A percentile compares a stretch with the other conserved stretches of the same genome.
Evolutionary conservation across 1,140 invertebrate genomes (phyloP).

Genomic region (Drosophila nannoptera): DNA sequence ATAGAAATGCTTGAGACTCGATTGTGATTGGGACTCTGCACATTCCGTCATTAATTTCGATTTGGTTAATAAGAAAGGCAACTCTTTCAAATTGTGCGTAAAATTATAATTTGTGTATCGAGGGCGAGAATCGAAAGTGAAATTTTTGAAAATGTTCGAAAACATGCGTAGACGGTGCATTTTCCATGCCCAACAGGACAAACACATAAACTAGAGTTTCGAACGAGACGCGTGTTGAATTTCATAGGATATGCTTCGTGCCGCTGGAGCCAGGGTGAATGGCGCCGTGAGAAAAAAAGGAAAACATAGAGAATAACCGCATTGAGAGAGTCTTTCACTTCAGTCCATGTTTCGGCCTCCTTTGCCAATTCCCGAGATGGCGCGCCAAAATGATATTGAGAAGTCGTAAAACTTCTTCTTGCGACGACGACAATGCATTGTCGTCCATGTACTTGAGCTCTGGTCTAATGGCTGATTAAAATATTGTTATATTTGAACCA

Average conservation of each 20-base stretch:
- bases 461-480: slow-evolving; percentile 61
- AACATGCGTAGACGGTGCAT: slow-evolving; percentile 48
- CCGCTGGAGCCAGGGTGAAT: slow-evolving; percentile 18
- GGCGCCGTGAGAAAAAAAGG: slow-evolving; percentile 58
- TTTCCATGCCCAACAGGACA: slow-evolving; percentile 53
- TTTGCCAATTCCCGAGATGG: slow-evolving; percentile 62
- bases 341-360: slow-evolving; percentile 12
- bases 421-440: slow-evolving; percentile 14
- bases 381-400: slow-evolving; percentile 52
- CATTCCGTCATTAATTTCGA: slow-evolving; percentile 10
- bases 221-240: slow-evolving; percentile 64
- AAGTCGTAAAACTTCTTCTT: slow-evolving; percentile 47
- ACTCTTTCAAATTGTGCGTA: slow-evolving; percentile 39
- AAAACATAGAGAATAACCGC: neutral
- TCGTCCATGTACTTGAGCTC: slow-evolving; percentile 44
- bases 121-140: slow-evolving; percentile 34
- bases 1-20: neutral
- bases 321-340: neutral
- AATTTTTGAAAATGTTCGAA: slow-evolving; percentile 45
- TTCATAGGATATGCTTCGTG: slow-evolving; percentile 46
- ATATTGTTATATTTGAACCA: slow-evolving; percentile 67
- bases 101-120: slow-evolving; percentile 41
- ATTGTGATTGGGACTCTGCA: neutral
- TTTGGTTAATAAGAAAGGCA: slow-evolving; percentile 30
- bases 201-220: slow-evolving; percentile 47